Evolutionary conservation across 2,113 vertebrate genomes (phyloP), one percentile per base, ranked within the genome.

Genomic region (Morone chrysops): DNA sequence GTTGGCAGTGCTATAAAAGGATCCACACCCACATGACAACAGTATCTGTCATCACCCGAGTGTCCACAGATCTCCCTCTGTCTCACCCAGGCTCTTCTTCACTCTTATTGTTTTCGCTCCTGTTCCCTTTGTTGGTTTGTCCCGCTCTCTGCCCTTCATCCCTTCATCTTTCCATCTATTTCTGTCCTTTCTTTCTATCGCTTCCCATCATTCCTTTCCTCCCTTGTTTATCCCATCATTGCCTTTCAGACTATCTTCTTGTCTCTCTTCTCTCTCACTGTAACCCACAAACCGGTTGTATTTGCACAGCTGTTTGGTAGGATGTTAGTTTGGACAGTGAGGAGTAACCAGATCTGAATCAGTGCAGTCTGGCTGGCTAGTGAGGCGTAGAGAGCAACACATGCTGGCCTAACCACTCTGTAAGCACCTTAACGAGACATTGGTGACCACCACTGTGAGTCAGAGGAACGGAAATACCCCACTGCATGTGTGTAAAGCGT

Each of bases 1-100:
- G 82, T 93, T 94, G 91, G 90, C 89, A 78, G 78, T 22, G 38
- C 84, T 90, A 86, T 91, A 90, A 91, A 94, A 92, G 88, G 82
- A 90, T 92, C 86, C 91, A 80, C 90, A 87, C 91, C 89, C 90
- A 92, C 87, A 88, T 70, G 83, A 87, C 81, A 91, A 86, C 87
- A 84, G 75, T 88, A 75, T 92, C 89, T 87, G 80, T 93, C 93
- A 93, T 92, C 90, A 83, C 79, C 81, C 82, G 61, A 83, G 78
- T 81, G 89, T 90, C 91, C 82, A 62, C 70, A 84, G 61, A 75
- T 77, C 83, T 87, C 83, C 57, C 67, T 74, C 73, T 25, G 66
- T 83, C 87, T 88, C 89, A 85, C 78, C 75, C 83, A 48, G 69
- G 71, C 68, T 83, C 77, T 57, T 80, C 87, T 81, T 75, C 77